A percentile compares a stretch with the other conserved stretches of the same genome.
Evolutionary conservation across 2,888 invertebrate genomes (phyloP).

Genomic region (Trisateles emortualis): DNA sequence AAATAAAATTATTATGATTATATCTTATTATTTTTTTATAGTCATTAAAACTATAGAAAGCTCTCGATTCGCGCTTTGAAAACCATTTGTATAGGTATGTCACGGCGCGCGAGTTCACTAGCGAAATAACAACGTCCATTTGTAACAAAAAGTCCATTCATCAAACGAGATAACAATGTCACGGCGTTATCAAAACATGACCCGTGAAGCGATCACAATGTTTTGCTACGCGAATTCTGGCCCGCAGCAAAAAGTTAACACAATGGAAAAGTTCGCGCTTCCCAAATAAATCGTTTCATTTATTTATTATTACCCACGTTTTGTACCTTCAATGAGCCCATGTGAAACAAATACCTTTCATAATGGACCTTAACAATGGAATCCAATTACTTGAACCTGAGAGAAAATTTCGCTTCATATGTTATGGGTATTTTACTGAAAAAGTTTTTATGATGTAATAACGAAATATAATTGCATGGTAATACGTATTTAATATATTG

Average conservation of each 20-base stretch:
- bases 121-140: constrained; percentile 81
- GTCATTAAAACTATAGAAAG: too few species aligned
- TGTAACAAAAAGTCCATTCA: constrained; percentile 84
- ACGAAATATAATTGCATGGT: not conserved
- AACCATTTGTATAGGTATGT: constrained; percentile 55
- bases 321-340: constrained; percentile 35
- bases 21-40: too few species aligned
- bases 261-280: constrained; percentile 72
- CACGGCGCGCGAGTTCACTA: constrained; percentile 66
- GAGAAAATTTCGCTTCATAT: not conserved
- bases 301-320: constrained; percentile 65
- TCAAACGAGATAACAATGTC: constrained; percentile 84
- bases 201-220: constrained; percentile 81
- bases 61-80: constrained; percentile 49
- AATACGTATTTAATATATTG: not conserved
- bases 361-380: constrained; percentile 7
- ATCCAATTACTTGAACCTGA: constrained; percentile 6
- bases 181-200: constrained; percentile 83
- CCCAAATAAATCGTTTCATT: constrained; percentile 72
- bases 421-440: not conserved
- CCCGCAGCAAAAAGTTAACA: constrained; percentile 74
- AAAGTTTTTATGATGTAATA: not conserved
- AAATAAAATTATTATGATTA: too few species aligned
- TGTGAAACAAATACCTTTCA: constrained; percentile 52
- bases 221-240: constrained; percentile 72